Base-by-base conservation (phyloP, 2,113 vertebrate genomes). In the Elgaria multicarinata region DNA sequence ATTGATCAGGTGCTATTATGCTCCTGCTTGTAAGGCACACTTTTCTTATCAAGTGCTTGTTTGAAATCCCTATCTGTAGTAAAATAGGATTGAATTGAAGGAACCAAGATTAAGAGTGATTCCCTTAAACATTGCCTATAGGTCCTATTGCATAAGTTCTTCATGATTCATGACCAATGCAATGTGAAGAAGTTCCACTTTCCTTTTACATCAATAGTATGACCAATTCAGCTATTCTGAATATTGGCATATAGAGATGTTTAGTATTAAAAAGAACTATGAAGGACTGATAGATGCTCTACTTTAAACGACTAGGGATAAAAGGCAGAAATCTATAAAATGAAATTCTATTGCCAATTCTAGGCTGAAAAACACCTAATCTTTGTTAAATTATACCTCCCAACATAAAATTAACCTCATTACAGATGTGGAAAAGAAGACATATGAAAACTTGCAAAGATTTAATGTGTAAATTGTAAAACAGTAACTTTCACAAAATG, bases 381-480 rank as follows among this genome's bases (percentile, higher is more conserved):
- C 75, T 93, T 46, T 31, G 82, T 85, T 92, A 83, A 94, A 90
- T 91, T 74, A 82, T 42, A 3, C 9, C 55, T 91, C 91, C 93
- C 62, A 91, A 88, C 79, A 80, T 50, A 91, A 81, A 85, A 9
- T 66, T 72, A 75, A 44, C 76, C 86, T 83, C 92, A 86, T 20
- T 89, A 80, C 46, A 74, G 64, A 62, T 90, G 55, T 93, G 55
- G 90, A 89, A 91, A 89, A 46, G 75, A 0, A 88, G 20, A 24
- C 0, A 1, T 92, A 83, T 82, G 81, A 94, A 92, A 89, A 77
- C 0, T 0, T 74, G 62, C 87, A 55, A 88, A 0, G 0, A 77
- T 92, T 13, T 87, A 85, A 93, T 82, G 87, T 62, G 88, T 85
- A 84, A 72, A 82, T 53, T 84, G 75, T 67, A 4, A 78, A 67